Conservation (phyloP, 2,888 invertebrate genomes). For the Philereme vetulata region DNA sequence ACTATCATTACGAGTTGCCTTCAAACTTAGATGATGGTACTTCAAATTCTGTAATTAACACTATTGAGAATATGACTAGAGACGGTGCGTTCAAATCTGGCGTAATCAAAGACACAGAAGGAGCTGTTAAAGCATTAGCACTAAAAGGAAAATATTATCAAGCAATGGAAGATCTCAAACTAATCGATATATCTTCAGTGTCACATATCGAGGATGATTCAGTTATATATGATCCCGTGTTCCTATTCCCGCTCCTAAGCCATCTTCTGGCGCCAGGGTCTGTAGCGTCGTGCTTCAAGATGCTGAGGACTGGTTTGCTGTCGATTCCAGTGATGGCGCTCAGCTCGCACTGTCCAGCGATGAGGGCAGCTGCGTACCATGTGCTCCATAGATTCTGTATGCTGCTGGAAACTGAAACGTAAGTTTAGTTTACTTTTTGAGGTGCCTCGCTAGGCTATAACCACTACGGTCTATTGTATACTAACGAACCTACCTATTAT, state of each 20-base stretch:
- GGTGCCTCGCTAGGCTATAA: no score
- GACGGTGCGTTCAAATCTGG: constrained; percentile 49
- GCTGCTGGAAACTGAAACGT: constrained; percentile 89
- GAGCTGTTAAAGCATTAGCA: constrained; percentile 47
- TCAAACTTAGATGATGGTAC: constrained; percentile 43
- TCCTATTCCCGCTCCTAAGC: constrained; percentile 90
- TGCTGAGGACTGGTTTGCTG: constrained; percentile 88
- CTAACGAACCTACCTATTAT: no score
- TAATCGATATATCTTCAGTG: constrained; percentile 48
- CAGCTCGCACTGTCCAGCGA: constrained; percentile 85
- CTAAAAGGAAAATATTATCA: constrained; percentile 51
- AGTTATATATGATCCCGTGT: constrained; percentile 91
- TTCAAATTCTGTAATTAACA: constrained; percentile 42
- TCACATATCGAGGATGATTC: constrained; percentile 57
- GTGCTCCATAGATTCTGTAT: constrained; percentile 89
- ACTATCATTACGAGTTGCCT: constrained; percentile 69
- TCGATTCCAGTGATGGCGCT: constrained; percentile 88
- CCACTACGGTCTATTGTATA: no score
- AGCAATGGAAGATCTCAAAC: constrained; percentile 43
- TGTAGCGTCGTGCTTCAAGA: constrained; percentile 87
- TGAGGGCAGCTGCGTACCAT: constrained; percentile 89
- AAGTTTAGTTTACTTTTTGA: constrained; percentile 43
- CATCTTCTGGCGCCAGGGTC: constrained; percentile 90
- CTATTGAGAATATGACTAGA: constrained; percentile 50
- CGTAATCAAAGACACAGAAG: constrained; percentile 52